Evolutionary conservation across 2,888 invertebrate genomes (phyloP).

Genomic region (Oxytorus armatus): DNA sequence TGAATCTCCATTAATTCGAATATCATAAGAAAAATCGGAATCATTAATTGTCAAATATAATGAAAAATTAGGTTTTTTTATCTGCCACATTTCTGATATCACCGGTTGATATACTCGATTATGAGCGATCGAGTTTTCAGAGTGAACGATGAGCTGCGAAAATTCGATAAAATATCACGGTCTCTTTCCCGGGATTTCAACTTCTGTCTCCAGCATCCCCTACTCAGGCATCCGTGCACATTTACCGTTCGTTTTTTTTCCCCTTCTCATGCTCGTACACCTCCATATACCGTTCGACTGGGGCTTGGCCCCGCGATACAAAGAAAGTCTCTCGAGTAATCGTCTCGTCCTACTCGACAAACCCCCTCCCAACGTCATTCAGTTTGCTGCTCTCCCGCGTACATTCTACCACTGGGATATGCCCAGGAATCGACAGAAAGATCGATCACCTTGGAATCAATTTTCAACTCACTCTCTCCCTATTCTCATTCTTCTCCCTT

Average conservation of each 20-base stretch:
- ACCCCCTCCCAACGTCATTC: conserved; percentile 17
- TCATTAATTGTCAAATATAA: neutral
- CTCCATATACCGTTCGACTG: conserved; percentile 38
- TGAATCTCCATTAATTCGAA: too few relatives aligned
- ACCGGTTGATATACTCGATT: conserved; percentile 23
- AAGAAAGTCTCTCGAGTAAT: conserved; percentile 62
- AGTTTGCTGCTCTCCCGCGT: conserved; percentile 26
- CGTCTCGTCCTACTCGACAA: conserved; percentile 37
- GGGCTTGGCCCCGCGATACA: conserved; percentile 44
- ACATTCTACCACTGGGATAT: conserved; percentile 38
- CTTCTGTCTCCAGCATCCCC: conserved; percentile 51
- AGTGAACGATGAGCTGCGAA: conserved; percentile 61
- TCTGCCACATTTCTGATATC: neutral
- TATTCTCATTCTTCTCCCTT: conserved; percentile 13
- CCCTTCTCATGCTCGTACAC: conserved; percentile 41
- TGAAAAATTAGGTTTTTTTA: neutral
- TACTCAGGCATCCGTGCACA: conserved; percentile 10
- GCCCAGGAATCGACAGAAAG: conserved; percentile 64
- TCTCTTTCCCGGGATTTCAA: conserved; percentile 52
- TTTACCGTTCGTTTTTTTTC: conserved; percentile 34
- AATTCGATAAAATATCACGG: conserved; percentile 65
- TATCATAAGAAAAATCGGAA: too few relatives aligned
- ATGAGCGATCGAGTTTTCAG: conserved; percentile 46
- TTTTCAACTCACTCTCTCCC: conserved; percentile 51
- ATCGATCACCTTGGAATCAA: conserved; percentile 64